These are phyloP conservation scores for Keiferia lycopersicella DNA, from an alignment of 2,888 invertebrate genomes.

Conservation along the genomic window DNA sequence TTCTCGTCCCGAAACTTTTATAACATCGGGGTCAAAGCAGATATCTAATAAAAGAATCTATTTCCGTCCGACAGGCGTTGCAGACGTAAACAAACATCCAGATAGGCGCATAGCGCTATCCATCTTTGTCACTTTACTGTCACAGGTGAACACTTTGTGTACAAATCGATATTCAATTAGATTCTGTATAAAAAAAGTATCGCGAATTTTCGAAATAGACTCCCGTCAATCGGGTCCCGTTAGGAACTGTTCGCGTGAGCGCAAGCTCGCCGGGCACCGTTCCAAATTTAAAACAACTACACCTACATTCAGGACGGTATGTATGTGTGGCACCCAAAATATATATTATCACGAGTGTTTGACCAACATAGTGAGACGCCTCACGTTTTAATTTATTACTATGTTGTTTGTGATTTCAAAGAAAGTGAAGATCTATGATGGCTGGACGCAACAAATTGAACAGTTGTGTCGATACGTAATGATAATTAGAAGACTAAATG, in stretches of 20 bases:
- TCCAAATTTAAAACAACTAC: constrained; percentile 75
- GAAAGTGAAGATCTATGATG: constrained; percentile 8
- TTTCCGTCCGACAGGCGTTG: constrained; percentile 57
- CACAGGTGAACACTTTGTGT: constrained; percentile 34
- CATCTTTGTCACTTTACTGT: constrained; percentile 47
- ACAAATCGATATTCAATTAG: constrained; percentile 27
- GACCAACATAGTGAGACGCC: constrained; percentile 46
- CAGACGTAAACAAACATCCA: constrained; percentile 59
- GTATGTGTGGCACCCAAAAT: constrained; percentile 47
- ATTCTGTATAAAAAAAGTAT: constrained; percentile 26
- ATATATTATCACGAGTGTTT: constrained; percentile 36
- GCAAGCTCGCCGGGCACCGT: constrained; percentile 68
- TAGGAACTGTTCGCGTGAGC: constrained; percentile 57
- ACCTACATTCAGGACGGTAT: constrained; percentile 60
- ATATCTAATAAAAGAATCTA: constrained; percentile 77
- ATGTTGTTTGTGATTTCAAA: not conserved
- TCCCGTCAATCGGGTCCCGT: constrained; percentile 53
- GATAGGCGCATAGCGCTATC: constrained; percentile 41
- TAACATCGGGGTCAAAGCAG: constrained; percentile 61
- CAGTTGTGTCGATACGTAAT: constrained; percentile 22
- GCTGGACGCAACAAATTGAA: constrained; percentile 17
- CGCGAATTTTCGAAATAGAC: constrained; percentile 52
- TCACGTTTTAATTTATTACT: constrained; percentile 23
- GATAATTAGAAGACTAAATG: constrained; percentile 5
- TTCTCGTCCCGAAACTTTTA: constrained; percentile 51